Base-by-base conservation (phyloP, 1,140 invertebrate species). In the Temnothorax nylanderi region DNA sequence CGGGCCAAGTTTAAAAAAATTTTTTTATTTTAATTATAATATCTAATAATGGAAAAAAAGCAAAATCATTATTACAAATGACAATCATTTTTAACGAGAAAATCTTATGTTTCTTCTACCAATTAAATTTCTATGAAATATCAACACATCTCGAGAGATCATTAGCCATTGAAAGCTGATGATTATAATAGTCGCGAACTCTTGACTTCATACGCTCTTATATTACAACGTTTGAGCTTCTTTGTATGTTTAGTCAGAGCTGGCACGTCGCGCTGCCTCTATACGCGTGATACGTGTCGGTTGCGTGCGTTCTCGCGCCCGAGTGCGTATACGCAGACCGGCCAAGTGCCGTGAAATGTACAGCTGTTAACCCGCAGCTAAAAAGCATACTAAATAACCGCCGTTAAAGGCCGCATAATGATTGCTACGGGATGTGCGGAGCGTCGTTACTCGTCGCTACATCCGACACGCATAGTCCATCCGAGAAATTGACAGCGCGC, bases 281-380 rank as follows among this genome's bases (percentile, higher is more conserved):
- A 34, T 65, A 47, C 58, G 26, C 41, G 34, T 37, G 44, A 81
- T 84, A 47, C 69, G 54, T 58, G 82, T 56, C 88, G 88, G 72
- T 88, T 85, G 89, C 89, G 89, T 90, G 89, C 86, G 76, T 88
- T 88, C 89, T 85, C 64, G 81, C 58, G 76, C 44, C 81, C 49
- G 76, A 62, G 78, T 62, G 64, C 64, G 64, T 67, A 72, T 41
- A 86, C 76, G 58, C 74, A 72, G 37, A 37, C 56, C 89, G 78
- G 77, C 90, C 88, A 86, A 84, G 76, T 69, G 88, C 75, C 77
- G 89, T 90, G 90, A 93, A 92, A 90, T 87, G 89, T 89, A 89
- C 92, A 93, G 93, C 92, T 93, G 92, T 93, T 92, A 92, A 93
- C 91, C 93, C 91, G 92, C 92, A 93, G 90, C 92, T 91, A 88